These are phyloP conservation scores for Lepidostoma basale DNA, from an alignment of 1,140 invertebrate genomes.

Conservation along the genomic window DNA sequence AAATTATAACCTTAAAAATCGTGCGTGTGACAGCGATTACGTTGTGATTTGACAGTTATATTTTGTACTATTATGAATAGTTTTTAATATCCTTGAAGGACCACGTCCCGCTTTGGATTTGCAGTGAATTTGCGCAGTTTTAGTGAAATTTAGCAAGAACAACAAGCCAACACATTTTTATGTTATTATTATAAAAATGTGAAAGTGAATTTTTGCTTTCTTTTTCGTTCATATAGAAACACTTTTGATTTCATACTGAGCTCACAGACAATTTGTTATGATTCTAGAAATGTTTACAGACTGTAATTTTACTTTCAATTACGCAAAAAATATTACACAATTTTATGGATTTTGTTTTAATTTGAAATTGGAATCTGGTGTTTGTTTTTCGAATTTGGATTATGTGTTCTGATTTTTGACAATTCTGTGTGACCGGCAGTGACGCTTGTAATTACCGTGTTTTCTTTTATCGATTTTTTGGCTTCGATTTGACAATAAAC, in stretches of 20 bases:
- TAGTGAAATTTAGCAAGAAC: background rate
- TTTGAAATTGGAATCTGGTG: background rate
- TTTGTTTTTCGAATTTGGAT: too few species aligned
- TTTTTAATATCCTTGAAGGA: background rate
- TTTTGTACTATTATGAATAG: background rate
- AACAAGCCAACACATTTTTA: background rate
- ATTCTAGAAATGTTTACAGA: background rate
- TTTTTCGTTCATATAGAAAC: constrained; percentile 33
- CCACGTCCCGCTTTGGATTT: background rate
- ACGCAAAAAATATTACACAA: constrained; percentile 12
- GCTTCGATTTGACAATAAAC: too few species aligned
- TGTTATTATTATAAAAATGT: constrained; percentile 31
- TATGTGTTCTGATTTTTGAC: too few species aligned
- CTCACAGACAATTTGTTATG: constrained; percentile 24
- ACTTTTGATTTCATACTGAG: constrained; percentile 38
- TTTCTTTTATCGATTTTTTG: too few species aligned
- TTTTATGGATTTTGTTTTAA: background rate
- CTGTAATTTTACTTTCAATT: constrained; percentile 28
- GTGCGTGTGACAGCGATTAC: background rate
- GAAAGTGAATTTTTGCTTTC: constrained; percentile 42
- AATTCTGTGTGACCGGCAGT: too few species aligned
- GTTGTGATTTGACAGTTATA: background rate
- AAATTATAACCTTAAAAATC: constrained; percentile 7
- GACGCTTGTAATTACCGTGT: too few species aligned
- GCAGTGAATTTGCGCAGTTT: background rate